phyloP scores from a whole-genome alignment of 2,113 vertebrate species.

The Sander lucioperca region DNA sequence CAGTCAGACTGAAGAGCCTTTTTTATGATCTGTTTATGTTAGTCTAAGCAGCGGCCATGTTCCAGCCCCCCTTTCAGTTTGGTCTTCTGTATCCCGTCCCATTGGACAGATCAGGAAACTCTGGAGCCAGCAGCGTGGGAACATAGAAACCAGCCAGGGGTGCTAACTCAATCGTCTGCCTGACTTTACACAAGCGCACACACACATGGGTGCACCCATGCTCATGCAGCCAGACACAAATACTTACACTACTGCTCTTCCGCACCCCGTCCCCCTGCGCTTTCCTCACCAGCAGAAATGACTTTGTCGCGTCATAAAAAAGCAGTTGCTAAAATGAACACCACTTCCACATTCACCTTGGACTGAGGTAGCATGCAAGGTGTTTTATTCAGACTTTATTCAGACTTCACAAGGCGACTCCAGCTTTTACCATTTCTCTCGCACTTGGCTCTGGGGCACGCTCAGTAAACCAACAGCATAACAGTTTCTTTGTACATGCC shows the following conservation, averaged over 20 bases:
- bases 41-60: conserved; percentile 60
- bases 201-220: not conserved
- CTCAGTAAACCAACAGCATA: conserved; percentile 39
- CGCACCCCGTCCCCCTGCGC: conserved; percentile 25
- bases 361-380: conserved; percentile 35
- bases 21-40: conserved; percentile 80
- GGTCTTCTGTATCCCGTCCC: conserved; percentile 34
- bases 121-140: conserved; percentile 63
- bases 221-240: conserved; percentile 29
- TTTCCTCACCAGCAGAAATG: conserved; percentile 79
- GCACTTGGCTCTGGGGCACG: conserved; percentile 30
- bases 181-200: conserved; percentile 23
- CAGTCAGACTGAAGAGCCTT: conserved; percentile 65
- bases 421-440: conserved; percentile 42
- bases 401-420: conserved; percentile 6
- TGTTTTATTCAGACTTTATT: conserved; percentile 31
- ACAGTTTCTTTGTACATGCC: conserved; percentile 46
- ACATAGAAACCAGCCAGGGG: conserved; percentile 37
- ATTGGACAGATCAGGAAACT: conserved; percentile 52
- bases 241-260: conserved; percentile 9
- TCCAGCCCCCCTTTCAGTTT: conserved; percentile 39
- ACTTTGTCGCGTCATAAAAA: conserved; percentile 80
- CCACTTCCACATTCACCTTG: conserved; percentile 56
- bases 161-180: conserved; percentile 3
- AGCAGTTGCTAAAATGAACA: conserved; percentile 59